Evolutionary conservation across 1,140 invertebrate species (phyloP), one percentile per base, ranked within the genome.

Genomic region (Drosophila arawakana): DNA sequence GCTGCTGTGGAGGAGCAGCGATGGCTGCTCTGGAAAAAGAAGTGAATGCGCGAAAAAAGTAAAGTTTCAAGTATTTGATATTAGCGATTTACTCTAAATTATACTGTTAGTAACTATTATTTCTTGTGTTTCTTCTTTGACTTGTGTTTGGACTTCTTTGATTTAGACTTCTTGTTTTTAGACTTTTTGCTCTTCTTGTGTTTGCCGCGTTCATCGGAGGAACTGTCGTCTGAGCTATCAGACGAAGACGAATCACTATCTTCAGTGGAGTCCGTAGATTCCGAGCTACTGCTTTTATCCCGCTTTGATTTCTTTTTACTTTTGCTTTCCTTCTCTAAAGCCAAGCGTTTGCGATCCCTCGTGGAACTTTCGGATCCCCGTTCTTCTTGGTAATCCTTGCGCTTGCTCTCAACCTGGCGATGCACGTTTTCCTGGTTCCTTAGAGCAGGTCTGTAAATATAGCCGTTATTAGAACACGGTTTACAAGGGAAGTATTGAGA

Each of bases 1-100:
- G 78, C 6, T 92, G 84, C 35, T 81, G 81, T 30, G 85, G 85
- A 2, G 85, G 85, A 13, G 76, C 81, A 9, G 78, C 80, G 0
- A 78, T 75, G 74, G 73, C 81, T 5, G 77, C 68, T 15, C 11
- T 85, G 5, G 69, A 85, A 4, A 52, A 68, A 4, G 84, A 89
- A 25, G 9, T 71, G 1, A 44, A 63, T 21, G 46, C 65, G 21
- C 73, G 44, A 1, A 81, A 88, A 30, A 88, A 91, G 54, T 84
- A 81, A 52, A 65, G 21, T 44, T 34, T 50, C 18, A 37, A 47
- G 18, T 52, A 50, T 15, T 71, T 50, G 21, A 25, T 63, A n/a
- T 70, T 62, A 35, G 46, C 21, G 15, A 50, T 25, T 10, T 67
- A 89, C 21, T 69, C 15, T 59, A 70, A 76, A 76, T 68, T 47